Percentiles rank a stretch among this genome's conserved stretches.
phyloP scores from a whole-genome alignment of 1,140 invertebrate species.

The Eupeodes corollae region DNA sequence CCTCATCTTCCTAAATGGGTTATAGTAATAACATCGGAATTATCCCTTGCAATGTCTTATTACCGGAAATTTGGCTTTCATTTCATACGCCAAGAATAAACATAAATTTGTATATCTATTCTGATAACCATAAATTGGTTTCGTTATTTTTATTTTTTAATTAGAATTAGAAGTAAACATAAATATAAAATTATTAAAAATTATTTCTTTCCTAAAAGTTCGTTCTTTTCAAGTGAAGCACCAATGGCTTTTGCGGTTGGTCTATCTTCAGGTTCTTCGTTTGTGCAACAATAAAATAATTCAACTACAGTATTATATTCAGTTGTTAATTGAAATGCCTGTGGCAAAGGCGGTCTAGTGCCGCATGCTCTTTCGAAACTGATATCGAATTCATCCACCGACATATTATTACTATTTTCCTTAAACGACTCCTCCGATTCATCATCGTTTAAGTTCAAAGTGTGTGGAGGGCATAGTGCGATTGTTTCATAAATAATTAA shows the following conservation, averaged over 20 bases:
- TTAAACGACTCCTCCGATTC: slow-evolving; percentile 18
- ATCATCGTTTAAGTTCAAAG: slow-evolving; percentile 31
- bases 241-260: slow-evolving; percentile 44
- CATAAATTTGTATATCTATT: no score
- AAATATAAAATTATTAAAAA: no score
- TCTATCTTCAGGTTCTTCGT: slow-evolving; percentile 44
- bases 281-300: slow-evolving; percentile 61
- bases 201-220: no score
- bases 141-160: no score
- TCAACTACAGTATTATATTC: slow-evolving; percentile 54
- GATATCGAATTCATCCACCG: slow-evolving; percentile 5
- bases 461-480: slow-evolving; percentile 54
- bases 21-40: no score
- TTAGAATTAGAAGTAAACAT: no score
- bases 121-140: no score
- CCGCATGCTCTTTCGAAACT: slow-evolving; percentile 33
- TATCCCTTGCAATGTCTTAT: no score
- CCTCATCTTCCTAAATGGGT: no score
- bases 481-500: slow-evolving; percentile 73
- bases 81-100: no score
- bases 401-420: background rate
- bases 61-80: no score
- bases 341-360: slow-evolving; percentile 55
- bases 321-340: slow-evolving; percentile 44
- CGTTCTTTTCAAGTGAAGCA: slow-evolving; percentile 14